These are phyloP conservation scores for Pteromalus puparum DNA, from an alignment of 1,140 invertebrate species.

Conservation along the genomic window DNA sequence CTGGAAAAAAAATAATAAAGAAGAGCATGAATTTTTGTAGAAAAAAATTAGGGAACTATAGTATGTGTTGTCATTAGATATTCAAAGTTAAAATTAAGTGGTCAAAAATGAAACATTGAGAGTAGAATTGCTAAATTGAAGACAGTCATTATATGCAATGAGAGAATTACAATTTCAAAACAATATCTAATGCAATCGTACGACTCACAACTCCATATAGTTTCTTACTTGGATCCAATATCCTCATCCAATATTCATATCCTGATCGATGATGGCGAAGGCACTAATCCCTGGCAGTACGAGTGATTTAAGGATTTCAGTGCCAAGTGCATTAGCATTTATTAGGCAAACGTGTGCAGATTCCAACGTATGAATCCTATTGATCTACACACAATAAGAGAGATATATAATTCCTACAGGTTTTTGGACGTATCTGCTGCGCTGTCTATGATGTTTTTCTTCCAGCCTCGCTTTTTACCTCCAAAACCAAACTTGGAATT, in stretches of 20 bases:
- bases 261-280: conserved; percentile 98
- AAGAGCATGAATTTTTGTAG: conserved; percentile 38
- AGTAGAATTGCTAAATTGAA: background rate
- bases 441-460: conserved; percentile 91
- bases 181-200: background rate
- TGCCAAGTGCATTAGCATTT: conserved; percentile 95
- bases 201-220: background rate
- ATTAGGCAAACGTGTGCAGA: conserved; percentile 93
- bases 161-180: conserved; percentile 30
- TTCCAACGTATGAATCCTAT: no score
- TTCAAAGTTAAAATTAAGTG: no score
- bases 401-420: no score
- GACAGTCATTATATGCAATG: conserved; percentile 21
- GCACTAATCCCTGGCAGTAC: conserved; percentile 95
- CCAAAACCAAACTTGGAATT: conserved; percentile 96
- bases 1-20: conserved; percentile 89
- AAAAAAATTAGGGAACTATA: conserved; percentile 13
- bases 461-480: conserved; percentile 93
- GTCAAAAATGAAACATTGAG: background rate
- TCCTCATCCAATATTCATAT: conserved; percentile 90
- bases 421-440: conserved; percentile 80
- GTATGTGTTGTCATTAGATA: conserved; percentile 31
- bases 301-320: conserved; percentile 95
- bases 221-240: conserved; percentile 89
- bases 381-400: no score